A percentile compares a stretch with the other conserved stretches of the same genome.
These are phyloP conservation scores for Coenobita brevimanus DNA, from an alignment of 1,140 invertebrate genomes.

Conservation along the genomic window DNA sequence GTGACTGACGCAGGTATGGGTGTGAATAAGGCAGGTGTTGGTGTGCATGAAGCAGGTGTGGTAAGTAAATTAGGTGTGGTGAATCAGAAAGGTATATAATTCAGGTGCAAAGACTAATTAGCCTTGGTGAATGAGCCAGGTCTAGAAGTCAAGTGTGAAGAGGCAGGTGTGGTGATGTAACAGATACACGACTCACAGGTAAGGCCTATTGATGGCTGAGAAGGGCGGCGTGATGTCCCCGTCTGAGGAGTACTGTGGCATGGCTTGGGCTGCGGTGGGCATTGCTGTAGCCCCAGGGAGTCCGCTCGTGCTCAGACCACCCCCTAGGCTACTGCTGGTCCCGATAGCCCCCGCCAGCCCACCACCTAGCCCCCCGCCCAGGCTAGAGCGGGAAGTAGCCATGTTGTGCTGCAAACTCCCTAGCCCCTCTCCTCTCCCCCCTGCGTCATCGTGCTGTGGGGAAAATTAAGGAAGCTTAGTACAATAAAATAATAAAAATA, in stretches of 20 bases:
- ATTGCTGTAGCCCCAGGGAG: constrained; percentile 23
- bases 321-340: constrained; percentile 21
- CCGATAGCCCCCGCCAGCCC: constrained; percentile 23
- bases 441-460: constrained; percentile 12
- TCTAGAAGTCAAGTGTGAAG: no score
- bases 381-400: constrained; percentile 38
- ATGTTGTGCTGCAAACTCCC: constrained; percentile 25
- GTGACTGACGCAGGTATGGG: no score
- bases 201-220: constrained; percentile 54
- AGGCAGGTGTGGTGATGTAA: no score
- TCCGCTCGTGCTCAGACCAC: constrained; percentile 40
- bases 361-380: constrained; percentile 24
- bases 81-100: no score
- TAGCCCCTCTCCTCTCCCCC: background rate
- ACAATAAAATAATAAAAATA: no score
- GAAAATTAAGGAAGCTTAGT: no score
- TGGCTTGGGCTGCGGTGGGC: constrained; percentile 20
- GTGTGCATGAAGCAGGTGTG: no score
- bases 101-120: no score
- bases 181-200: constrained; percentile 60
- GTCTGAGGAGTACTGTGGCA: constrained; percentile 40
- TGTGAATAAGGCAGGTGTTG: no score
- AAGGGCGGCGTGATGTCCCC: constrained; percentile 59
- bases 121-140: no score
- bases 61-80: no score